phyloP scores from a whole-genome alignment of 1,140 invertebrate genomes.

The Drosophila watanabei region DNA sequence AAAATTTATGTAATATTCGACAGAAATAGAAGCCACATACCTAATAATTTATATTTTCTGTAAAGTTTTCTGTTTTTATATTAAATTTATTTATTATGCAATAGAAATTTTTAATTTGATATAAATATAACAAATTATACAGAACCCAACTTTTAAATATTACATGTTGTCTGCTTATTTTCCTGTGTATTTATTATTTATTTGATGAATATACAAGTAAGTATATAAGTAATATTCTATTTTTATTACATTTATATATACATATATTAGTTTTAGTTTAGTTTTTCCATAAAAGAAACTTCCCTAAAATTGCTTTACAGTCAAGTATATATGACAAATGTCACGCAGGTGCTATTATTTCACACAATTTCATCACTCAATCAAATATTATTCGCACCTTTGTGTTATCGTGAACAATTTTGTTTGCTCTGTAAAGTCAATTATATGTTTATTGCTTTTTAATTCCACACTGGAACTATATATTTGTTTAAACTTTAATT shows the following conservation, averaged over 20 bases:
- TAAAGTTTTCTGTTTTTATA: not conserved
- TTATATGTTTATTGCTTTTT: not conserved
- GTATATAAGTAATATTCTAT: not conserved
- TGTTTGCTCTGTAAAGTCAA: not conserved
- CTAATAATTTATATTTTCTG: not conserved
- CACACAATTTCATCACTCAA: constrained; percentile 2
- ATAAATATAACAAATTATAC: not conserved
- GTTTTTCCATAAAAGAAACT: not conserved
- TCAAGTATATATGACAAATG: not conserved
- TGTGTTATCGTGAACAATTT: not conserved
- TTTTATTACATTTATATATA: not conserved
- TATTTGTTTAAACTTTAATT: not conserved
- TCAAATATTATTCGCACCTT: constrained; percentile 10
- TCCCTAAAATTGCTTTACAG: constrained; percentile 7
- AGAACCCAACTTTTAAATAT: not conserved
- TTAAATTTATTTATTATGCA: too few relatives aligned
- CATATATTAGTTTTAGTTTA: not conserved
- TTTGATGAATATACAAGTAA: too few relatives aligned
- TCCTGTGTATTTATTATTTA: too few relatives aligned
- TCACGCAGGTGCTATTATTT: constrained; percentile 9
- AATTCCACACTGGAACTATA: not conserved
- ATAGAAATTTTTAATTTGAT: not conserved
- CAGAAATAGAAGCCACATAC: too few relatives aligned
- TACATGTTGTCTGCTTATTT: too few relatives aligned
- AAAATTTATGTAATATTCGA: not conserved